phyloP scores from a whole-genome alignment of 2,113 vertebrate species.

The Alligator sinensis region DNA sequence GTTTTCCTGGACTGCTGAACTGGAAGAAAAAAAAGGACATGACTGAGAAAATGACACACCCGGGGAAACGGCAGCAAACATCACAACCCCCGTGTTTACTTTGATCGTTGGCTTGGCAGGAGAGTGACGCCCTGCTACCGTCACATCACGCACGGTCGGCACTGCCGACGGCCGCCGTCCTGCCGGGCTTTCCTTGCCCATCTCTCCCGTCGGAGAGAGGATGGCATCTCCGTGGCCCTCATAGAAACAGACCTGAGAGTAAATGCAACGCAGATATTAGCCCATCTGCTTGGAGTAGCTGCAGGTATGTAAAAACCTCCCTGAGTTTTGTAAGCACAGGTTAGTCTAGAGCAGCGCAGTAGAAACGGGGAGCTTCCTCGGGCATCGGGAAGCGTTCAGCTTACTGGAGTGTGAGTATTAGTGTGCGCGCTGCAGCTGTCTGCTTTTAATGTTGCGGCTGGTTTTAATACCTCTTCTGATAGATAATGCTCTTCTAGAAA shows the following conservation, averaged over 20 bases:
- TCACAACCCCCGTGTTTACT: background rate
- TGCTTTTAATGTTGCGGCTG: background rate
- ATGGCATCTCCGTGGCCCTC: background rate
- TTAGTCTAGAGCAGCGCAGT: fast-evolving
- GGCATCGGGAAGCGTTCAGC: background rate
- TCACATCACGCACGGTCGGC: fast-evolving
- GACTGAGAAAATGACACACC: conserved; percentile 17
- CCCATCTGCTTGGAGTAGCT: background rate
- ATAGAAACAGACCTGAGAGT: background rate
- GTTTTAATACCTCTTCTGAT: background rate
- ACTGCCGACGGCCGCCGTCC: background rate
- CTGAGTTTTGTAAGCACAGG: fast-evolving
- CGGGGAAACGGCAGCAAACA: background rate
- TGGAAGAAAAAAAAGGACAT: conserved; percentile 6
- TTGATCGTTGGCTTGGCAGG: background rate
- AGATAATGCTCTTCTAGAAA: background rate
- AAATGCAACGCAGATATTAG: fast-evolving
- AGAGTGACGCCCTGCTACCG: background rate
- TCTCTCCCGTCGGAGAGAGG: background rate
- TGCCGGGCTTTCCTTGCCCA: fast-evolving
- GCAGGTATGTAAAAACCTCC: background rate
- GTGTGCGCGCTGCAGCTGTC: background rate
- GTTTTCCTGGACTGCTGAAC: conserved; percentile 43
- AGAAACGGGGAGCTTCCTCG: no score
- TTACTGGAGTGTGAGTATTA: background rate